Percentiles rank a stretch among this genome's conserved stretches.
phyloP scores from a whole-genome alignment of 2,113 vertebrate genomes.

The human (Homo sapiens) region GRCh38 chrX:88176001-88176500 shows the following conservation, averaged over 20 bases:
- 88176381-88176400: not conserved
- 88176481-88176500: not conserved
- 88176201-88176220: not conserved
- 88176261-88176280: not conserved
- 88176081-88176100: not conserved
- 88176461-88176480: not conserved
- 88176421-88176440: too few relatives aligned
- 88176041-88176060: not conserved
- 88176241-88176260: not conserved
- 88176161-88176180: too few relatives aligned
- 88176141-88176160: too few relatives aligned
- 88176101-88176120: not conserved
- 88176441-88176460: not conserved
- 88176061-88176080: not conserved
- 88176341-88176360: not conserved
- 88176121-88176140: not conserved
- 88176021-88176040: not conserved
- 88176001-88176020: not conserved
- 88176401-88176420: not conserved
- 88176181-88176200: not conserved
- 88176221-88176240: not conserved
- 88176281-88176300: not conserved
- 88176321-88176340: not conserved
- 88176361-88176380: too few relatives aligned
- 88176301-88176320: not conserved